These are phyloP conservation scores for Teleogryllus oceanicus DNA, from an alignment of 2,888 invertebrate species.

Conservation along the genomic window DNA sequence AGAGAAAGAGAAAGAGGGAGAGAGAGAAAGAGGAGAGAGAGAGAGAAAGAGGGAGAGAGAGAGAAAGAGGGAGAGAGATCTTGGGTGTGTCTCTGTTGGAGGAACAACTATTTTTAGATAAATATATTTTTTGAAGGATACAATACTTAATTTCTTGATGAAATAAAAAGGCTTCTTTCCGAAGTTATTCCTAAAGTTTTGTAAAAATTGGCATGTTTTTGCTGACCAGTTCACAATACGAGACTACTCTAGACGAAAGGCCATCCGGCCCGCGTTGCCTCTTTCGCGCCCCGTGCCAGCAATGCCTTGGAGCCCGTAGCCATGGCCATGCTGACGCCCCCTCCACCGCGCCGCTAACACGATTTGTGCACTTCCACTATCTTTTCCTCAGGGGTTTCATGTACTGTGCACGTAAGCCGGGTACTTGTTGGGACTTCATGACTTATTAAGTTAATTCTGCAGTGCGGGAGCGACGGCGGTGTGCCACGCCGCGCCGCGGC, in stretches of 20 bases:
- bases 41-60: too few relatives aligned
- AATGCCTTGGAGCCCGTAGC: background rate
- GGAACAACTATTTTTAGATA: too few relatives aligned
- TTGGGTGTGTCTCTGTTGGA: too few relatives aligned
- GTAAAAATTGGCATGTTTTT: background rate
- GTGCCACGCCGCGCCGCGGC: background rate
- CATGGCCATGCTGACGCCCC: background rate
- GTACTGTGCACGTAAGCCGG: slow-evolving; percentile 7
- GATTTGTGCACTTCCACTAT: slow-evolving; percentile 3
- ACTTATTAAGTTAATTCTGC: slow-evolving; percentile 9
- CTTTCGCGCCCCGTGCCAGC: too few relatives aligned
- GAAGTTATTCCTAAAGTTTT: background rate
- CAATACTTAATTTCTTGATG: too few relatives aligned
- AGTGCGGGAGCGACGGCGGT: background rate
- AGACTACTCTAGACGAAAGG: background rate
- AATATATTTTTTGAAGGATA: too few relatives aligned
- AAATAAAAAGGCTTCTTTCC: too few relatives aligned
- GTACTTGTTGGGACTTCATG: slow-evolving; percentile 18
- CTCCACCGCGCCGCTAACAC: background rate
- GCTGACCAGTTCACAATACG: background rate
- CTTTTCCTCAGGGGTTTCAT: slow-evolving; percentile 6
- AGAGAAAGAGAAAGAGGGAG: too few relatives aligned
- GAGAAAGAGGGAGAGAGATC: too few relatives aligned
- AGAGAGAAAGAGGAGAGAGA: too few relatives aligned
- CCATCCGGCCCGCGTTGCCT: background rate